phyloP scores from a whole-genome alignment of 2,888 invertebrate genomes.

The Acleris holmiana region DNA sequence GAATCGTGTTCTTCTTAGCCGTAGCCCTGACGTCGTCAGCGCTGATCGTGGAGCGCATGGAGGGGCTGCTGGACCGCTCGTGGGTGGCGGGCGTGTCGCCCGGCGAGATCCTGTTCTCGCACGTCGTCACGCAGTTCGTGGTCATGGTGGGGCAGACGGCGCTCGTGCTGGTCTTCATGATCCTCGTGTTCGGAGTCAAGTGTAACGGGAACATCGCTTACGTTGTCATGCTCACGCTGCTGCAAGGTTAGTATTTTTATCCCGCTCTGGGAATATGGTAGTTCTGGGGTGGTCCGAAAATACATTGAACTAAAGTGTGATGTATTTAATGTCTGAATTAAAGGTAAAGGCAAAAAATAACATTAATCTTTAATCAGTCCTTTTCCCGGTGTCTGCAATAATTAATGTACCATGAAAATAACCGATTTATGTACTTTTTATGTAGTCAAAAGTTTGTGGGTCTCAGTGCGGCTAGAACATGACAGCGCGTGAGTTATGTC shows the following conservation, averaged over 20 bases:
- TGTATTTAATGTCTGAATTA: too few species aligned
- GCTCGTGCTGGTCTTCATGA: constrained; percentile 95
- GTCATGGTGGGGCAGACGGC: constrained; percentile 98
- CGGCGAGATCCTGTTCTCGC: constrained; percentile 95
- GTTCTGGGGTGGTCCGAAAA: too few species aligned
- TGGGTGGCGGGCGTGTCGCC: constrained; percentile 97
- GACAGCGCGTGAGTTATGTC: too few species aligned
- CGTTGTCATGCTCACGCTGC: constrained; percentile 92
- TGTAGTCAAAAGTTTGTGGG: too few species aligned
- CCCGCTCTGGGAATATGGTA: too few species aligned
- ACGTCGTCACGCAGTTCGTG: constrained; percentile 96
- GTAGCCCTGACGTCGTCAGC: constrained; percentile 97
- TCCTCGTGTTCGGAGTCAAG: constrained; percentile 94
- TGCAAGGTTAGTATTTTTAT: constrained; percentile 86
- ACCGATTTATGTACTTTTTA: too few species aligned
- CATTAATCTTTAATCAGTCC: too few species aligned
- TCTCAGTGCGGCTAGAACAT: too few species aligned
- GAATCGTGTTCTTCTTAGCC: constrained; percentile 98
- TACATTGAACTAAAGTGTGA: too few species aligned
- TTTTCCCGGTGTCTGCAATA: too few species aligned
- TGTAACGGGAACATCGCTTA: constrained; percentile 94
- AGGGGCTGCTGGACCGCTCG: constrained; percentile 95
- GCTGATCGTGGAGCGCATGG: constrained; percentile 95
- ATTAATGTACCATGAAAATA: too few species aligned
- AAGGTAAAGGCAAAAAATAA: too few species aligned